Percentiles rank a stretch among this genome's conserved stretches.
phyloP scores from a whole-genome alignment of 1,140 invertebrate genomes.

The Cyphomyrmex costatus region DNA sequence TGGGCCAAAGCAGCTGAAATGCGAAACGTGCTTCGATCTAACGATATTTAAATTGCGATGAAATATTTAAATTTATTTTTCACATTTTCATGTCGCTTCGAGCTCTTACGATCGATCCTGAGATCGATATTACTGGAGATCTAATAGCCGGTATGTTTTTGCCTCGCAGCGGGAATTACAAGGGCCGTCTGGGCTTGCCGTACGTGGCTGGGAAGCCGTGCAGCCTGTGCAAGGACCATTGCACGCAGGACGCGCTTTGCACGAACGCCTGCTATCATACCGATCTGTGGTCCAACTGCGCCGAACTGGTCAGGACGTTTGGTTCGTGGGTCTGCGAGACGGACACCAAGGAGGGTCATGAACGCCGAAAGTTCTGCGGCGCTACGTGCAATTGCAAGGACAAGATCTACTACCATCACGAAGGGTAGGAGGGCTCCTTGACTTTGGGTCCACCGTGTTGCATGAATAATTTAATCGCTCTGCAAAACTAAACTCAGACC shows the following conservation, averaged over 20 bases:
- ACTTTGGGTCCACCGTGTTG: conserved; percentile 35
- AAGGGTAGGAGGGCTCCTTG: conserved; percentile 56
- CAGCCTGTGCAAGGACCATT: conserved; percentile 89
- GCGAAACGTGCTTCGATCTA: background rate
- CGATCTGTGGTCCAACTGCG: conserved; percentile 92
- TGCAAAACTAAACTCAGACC: conserved; percentile 32
- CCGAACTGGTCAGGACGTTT: conserved; percentile 88
- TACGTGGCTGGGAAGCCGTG: conserved; percentile 90
- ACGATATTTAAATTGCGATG: conserved; percentile 1
- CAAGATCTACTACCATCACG: conserved; percentile 82
- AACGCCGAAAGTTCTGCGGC: conserved; percentile 88
- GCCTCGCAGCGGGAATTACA: conserved; percentile 90
- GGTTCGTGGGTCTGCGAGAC: conserved; percentile 89
- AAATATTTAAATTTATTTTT: background rate
- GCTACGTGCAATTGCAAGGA: conserved; percentile 91
- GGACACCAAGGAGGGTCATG: conserved; percentile 87
- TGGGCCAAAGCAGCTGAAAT: background rate
- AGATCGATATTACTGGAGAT: background rate
- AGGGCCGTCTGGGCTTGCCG: conserved; percentile 88
- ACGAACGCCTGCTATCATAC: conserved; percentile 91
- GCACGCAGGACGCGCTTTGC: conserved; percentile 90
- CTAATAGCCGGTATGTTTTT: conserved; percentile 9
- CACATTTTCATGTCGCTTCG: background rate
- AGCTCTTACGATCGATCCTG: background rate
- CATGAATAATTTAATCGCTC: conserved; percentile 53